Conservation (phyloP, 2,113 vertebrate species). For the Odocoileus virginianus region DNA sequence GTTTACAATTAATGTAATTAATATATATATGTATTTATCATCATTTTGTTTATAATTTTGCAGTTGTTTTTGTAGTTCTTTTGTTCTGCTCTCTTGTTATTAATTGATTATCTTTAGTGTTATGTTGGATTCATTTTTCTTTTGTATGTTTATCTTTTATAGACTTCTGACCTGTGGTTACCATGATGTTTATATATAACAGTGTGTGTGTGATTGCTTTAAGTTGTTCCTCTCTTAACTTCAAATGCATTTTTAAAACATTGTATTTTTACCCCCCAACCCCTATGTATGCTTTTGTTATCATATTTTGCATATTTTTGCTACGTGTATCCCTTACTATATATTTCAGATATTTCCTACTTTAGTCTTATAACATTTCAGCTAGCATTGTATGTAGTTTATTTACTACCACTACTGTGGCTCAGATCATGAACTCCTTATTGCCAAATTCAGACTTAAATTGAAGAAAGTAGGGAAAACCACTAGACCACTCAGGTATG, state of each 20-base stretch:
- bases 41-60: background rate
- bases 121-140: background rate
- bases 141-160: background rate
- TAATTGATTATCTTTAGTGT: background rate
- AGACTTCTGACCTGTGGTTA: background rate
- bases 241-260: background rate
- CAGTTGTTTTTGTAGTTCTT: background rate
- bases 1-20: background rate
- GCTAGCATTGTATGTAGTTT: background rate
- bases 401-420: background rate
- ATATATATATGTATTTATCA: background rate
- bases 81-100: background rate
- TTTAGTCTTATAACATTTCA: background rate
- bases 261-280: background rate
- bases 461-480: background rate
- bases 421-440: background rate
- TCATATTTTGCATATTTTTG: background rate
- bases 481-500: background rate
- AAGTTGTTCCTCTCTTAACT: background rate
- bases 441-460: background rate
- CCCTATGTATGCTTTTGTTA: background rate
- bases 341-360: background rate
- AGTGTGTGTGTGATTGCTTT: background rate
- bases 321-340: background rate
- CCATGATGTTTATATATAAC: background rate